Percentiles rank a stretch among this genome's conserved stretches.
phyloP scores from a whole-genome alignment of 2,888 invertebrate genomes.

The Branchellion lobata region DNA sequence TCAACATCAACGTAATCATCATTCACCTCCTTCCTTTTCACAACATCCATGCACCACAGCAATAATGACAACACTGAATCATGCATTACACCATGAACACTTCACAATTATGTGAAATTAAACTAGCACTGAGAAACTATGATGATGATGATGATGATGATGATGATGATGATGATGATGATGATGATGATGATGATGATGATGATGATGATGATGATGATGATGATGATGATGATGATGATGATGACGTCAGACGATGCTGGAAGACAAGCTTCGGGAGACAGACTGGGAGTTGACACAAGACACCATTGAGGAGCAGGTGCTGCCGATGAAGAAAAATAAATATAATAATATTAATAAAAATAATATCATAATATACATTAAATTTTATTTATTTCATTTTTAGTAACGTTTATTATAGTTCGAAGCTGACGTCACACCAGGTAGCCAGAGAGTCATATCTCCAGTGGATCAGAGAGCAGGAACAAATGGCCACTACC shows the following conservation, averaged over 20 bases:
- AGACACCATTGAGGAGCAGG: conserved; percentile 82
- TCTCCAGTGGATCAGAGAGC: conserved; percentile 72
- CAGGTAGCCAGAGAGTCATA: conserved; percentile 78
- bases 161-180: conserved; percentile 20
- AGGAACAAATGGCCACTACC: conserved; percentile 56
- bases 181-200: conserved; percentile 24
- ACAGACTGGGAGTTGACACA: conserved; percentile 90
- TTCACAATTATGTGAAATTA: not conserved
- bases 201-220: conserved; percentile 16
- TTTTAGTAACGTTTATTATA: not conserved
- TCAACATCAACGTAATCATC: too few species aligned
- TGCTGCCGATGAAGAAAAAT: not conserved
- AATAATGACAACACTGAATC: too few species aligned
- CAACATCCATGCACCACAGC: too few species aligned
- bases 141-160: conserved; percentile 1
- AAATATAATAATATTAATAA: not conserved
- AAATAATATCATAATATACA: not conserved
- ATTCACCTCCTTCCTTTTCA: not conserved
- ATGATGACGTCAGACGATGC: conserved; percentile 71
- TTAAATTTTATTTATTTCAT: not conserved
- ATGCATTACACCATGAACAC: too few species aligned
- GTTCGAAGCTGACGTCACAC: not conserved
- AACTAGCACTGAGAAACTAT: not conserved
- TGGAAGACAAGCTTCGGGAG: conserved; percentile 82
- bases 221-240: conserved; percentile 20